phyloP scores from a whole-genome alignment of 2,888 invertebrate genomes.

The Tinea semifulvella region DNA sequence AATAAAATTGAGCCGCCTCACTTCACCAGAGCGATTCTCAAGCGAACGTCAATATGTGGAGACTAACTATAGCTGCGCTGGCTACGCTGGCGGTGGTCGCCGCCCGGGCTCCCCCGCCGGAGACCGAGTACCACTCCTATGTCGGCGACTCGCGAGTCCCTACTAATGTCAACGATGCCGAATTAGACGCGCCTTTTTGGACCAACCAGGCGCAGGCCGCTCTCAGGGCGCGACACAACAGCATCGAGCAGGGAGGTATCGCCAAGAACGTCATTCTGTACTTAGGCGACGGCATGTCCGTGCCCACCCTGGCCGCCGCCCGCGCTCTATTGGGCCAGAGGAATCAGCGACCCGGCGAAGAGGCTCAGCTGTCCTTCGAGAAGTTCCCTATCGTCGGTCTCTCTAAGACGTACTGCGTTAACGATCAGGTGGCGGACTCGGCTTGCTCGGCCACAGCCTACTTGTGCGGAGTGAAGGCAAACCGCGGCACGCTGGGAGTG shows the following conservation, averaged over 20 bases:
- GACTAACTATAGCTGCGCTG: too few species aligned
- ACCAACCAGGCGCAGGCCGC: slow-evolving; percentile 43
- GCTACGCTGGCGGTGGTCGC: neutral
- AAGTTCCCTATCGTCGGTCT: slow-evolving; percentile 70
- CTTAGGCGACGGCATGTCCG: slow-evolving; percentile 79
- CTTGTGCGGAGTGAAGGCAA: slow-evolving; percentile 57
- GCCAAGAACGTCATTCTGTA: slow-evolving; percentile 74
- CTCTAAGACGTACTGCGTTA: slow-evolving; percentile 66
- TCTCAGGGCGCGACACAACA: slow-evolving; percentile 38
- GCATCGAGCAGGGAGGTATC: slow-evolving; percentile 25
- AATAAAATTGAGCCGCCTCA: too few species aligned
- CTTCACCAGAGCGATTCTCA: too few species aligned
- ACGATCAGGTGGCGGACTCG: slow-evolving; percentile 60
- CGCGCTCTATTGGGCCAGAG: slow-evolving; percentile 69
- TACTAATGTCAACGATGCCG: slow-evolving; percentile 14
- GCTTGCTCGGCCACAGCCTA: slow-evolving; percentile 63
- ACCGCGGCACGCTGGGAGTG: slow-evolving; percentile 54
- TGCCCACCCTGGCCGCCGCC: slow-evolving; percentile 71
- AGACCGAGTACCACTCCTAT: neutral
- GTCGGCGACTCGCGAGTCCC: neutral
- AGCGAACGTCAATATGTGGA: too few species aligned
- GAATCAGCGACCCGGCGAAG: slow-evolving; percentile 61
- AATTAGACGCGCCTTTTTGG: slow-evolving; percentile 44
- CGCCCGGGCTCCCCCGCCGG: neutral
- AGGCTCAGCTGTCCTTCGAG: slow-evolving; percentile 66